These are phyloP conservation scores for Chaenodraco wilsoni DNA, from an alignment of 2,797 vertebrate species.

Conservation along the genomic window DNA sequence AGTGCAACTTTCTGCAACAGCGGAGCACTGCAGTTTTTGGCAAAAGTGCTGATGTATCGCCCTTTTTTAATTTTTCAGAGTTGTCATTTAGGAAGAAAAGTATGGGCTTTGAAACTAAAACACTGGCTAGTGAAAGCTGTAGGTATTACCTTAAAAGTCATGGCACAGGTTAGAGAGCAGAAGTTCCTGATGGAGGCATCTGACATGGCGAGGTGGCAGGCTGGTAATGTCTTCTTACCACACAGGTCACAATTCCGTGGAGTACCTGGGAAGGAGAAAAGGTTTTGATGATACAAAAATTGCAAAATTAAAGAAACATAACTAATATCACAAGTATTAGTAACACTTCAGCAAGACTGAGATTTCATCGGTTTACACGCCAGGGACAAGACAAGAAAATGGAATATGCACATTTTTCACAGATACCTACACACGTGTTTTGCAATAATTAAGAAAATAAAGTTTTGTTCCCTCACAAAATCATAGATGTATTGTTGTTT, in stretches of 20 bases:
- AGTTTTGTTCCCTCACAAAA: too few relatives aligned
- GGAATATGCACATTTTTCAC: too few relatives aligned
- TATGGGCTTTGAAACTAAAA: too few relatives aligned
- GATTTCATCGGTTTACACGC: not conserved
- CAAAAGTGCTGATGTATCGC: not conserved
- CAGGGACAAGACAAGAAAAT: too few relatives aligned
- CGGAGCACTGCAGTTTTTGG: too few relatives aligned
- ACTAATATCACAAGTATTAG: not conserved
- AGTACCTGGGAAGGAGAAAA: conserved; percentile 75
- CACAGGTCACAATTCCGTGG: conserved; percentile 90
- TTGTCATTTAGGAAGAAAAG: not conserved
- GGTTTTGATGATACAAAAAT: not conserved
- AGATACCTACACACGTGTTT: too few relatives aligned
- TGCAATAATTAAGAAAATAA: too few relatives aligned
- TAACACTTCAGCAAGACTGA: not conserved
- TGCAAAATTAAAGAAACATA: not conserved
- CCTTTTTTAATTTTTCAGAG: not conserved
- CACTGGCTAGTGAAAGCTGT: too few relatives aligned
- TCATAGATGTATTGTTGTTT: too few relatives aligned
- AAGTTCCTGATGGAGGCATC: conserved; percentile 93
- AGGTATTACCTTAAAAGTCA: conserved; percentile 89
- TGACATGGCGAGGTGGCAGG: conserved; percentile 94
- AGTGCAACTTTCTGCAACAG: too few relatives aligned
- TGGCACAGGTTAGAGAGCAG: conserved; percentile 90
- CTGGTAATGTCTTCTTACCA: conserved; percentile 85